phyloP scores from a whole-genome alignment of 2,113 vertebrate genomes.

The Pachypanchax playfairii region DNA sequence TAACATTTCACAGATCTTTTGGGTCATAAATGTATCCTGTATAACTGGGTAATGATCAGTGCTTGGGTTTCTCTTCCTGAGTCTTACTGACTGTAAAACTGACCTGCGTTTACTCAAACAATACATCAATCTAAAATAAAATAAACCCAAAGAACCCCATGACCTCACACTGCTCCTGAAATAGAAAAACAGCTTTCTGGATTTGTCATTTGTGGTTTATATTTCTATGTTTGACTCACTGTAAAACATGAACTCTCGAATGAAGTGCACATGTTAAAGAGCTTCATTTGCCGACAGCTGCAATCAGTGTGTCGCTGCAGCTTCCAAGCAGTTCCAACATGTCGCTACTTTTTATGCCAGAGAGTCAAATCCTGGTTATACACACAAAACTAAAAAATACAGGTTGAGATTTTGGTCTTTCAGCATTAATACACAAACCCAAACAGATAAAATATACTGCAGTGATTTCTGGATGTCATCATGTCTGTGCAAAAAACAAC shows the following conservation, averaged over 20 bases:
- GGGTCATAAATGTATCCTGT: background rate
- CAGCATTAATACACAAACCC: background rate
- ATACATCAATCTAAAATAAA: constrained; percentile 12
- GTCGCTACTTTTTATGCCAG: background rate
- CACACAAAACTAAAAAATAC: constrained; percentile 1
- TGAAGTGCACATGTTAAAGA: constrained; percentile 49
- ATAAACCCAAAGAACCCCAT: constrained; percentile 19
- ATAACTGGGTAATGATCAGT: background rate
- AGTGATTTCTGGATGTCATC: background rate
- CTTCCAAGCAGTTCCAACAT: constrained; percentile 7
- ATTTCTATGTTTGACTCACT: constrained; percentile 53
- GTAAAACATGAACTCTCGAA: constrained; percentile 56
- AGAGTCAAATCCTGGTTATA: constrained; percentile 3
- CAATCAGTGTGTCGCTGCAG: constrained; percentile 7
- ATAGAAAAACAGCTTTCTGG: constrained; percentile 21
- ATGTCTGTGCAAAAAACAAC: background rate
- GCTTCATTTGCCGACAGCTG: constrained; percentile 32
- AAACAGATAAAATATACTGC: constrained; percentile 1
- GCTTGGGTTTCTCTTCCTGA: constrained; percentile 1
- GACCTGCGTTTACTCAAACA: background rate
- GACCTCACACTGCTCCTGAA: constrained; percentile 25
- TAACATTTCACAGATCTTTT: background rate
- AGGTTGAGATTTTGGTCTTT: background rate
- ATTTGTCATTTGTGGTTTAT: constrained; percentile 55
- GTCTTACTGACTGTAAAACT: background rate